Evolutionary conservation across 2,888 invertebrate genomes (phyloP).

Genomic region (Lasioglossum figueresi): DNA sequence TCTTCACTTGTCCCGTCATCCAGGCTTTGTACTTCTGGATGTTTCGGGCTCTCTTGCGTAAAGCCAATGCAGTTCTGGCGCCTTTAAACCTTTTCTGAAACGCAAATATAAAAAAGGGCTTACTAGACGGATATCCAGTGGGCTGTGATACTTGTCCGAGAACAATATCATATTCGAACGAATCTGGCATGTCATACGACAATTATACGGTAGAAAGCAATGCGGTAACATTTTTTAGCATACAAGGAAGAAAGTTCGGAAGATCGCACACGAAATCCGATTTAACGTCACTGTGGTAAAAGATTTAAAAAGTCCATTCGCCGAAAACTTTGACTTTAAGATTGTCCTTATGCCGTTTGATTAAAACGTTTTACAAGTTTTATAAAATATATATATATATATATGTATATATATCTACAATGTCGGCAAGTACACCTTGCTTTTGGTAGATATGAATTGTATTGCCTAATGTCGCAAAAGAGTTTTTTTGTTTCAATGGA

Average conservation of each 20-base stretch:
- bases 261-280: slow-evolving; percentile 58
- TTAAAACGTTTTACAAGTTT: slow-evolving; percentile 39
- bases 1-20: slow-evolving; percentile 58
- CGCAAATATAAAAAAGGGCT: slow-evolving; percentile 71
- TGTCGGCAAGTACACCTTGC: slow-evolving; percentile 45
- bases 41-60: slow-evolving; percentile 49
- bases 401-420: slow-evolving; percentile 48
- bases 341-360: slow-evolving; percentile 59
- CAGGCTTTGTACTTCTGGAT: slow-evolving; percentile 59
- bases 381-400: slow-evolving; percentile 41
- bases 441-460: slow-evolving; percentile 41
- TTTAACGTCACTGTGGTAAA: slow-evolving; percentile 60
- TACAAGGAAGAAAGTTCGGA: slow-evolving; percentile 64
- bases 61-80: slow-evolving; percentile 58
- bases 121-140: slow-evolving; percentile 62
- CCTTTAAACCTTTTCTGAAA: slow-evolving; percentile 74
- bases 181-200: slow-evolving; percentile 64
- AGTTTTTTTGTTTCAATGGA: slow-evolving; percentile 26
- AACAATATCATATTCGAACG: slow-evolving; percentile 63
- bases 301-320: slow-evolving; percentile 62
- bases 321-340: slow-evolving; percentile 56
- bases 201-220: slow-evolving; percentile 65
- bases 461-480: slow-evolving; percentile 43
- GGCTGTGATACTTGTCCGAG: slow-evolving; percentile 54
- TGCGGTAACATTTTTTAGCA: slow-evolving; percentile 61